These are phyloP conservation scores for Euwallacea similis DNA, from an alignment of 1,140 invertebrate species.

Conservation along the genomic window DNA sequence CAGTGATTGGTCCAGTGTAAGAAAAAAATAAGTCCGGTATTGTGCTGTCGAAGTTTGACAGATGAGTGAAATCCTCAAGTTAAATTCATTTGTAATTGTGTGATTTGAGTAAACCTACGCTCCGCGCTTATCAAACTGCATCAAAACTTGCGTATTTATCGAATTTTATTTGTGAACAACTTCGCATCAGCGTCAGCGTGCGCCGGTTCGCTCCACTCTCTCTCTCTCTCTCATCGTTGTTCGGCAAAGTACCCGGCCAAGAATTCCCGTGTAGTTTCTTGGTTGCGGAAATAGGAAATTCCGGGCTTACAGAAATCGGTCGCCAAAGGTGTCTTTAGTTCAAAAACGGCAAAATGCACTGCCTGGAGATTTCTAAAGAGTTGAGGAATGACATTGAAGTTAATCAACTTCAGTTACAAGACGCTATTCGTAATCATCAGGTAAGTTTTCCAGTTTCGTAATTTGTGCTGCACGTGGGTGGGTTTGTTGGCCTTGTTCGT, in stretches of 20 bases:
- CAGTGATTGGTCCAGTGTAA: too few relatives aligned
- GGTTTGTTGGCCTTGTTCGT: background rate
- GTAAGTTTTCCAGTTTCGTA: conserved; percentile 55
- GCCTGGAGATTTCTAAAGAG: conserved; percentile 67
- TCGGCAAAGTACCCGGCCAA: conserved; percentile 26
- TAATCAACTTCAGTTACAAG: conserved; percentile 66
- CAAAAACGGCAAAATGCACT: conserved; percentile 42
- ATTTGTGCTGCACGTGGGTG: conserved; percentile 41
- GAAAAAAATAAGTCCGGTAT: too few relatives aligned
- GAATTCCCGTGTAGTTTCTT: conserved; percentile 24
- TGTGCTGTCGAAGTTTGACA: too few relatives aligned
- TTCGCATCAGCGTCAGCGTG: conserved; percentile 20
- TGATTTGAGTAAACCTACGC: background rate
- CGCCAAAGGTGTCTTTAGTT: background rate
- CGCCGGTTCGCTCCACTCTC: conserved; percentile 24
- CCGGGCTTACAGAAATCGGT: background rate
- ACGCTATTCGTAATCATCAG: conserved; percentile 69
- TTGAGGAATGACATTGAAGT: conserved; percentile 65
- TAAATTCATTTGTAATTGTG: too few relatives aligned
- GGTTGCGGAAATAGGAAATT: conserved; percentile 32
- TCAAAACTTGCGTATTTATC: conserved; percentile 30
- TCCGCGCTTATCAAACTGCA: conserved; percentile 4
- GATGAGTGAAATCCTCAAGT: too few relatives aligned
- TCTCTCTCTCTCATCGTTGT: background rate
- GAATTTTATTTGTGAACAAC: conserved; percentile 33